Evolutionary conservation across 2,888 invertebrate genomes (phyloP).

Genomic region (Hipparchia sbordonii): DNA sequence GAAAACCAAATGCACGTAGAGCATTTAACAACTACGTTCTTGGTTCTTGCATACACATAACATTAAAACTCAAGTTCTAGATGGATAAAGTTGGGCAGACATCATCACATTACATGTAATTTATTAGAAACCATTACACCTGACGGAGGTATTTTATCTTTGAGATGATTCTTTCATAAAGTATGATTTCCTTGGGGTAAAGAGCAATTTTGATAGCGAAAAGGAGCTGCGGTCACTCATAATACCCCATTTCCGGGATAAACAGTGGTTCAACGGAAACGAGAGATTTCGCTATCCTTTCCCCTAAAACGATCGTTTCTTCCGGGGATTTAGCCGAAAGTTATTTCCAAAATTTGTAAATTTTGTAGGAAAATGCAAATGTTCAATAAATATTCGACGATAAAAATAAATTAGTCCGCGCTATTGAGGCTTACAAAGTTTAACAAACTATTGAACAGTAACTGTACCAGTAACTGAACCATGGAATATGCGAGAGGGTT

Average conservation of each 20-base stretch:
- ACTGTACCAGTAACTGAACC: too few species aligned
- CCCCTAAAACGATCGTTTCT: slow-evolving; percentile 1
- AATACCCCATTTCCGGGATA: slow-evolving; percentile 10
- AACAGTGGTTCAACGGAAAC: neutral
- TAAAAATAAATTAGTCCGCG: too few species aligned
- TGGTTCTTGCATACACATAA: too few species aligned
- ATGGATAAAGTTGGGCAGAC: neutral
- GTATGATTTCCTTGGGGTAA: slow-evolving; percentile 13
- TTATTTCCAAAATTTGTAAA: neutral
- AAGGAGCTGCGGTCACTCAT: slow-evolving; percentile 8
- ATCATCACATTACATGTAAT: neutral
- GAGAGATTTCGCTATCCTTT: slow-evolving; percentile 2
- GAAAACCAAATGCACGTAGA: too few species aligned
- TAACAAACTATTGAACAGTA: too few species aligned
- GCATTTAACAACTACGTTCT: too few species aligned
- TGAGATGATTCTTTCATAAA: slow-evolving; percentile 9
- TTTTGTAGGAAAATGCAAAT: neutral
- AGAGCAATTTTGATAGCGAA: slow-evolving; percentile 1
- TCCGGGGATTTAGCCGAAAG: neutral
- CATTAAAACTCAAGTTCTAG: neutral
- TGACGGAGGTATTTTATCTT: slow-evolving; percentile 7
- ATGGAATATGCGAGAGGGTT: too few species aligned
- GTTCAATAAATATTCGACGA: too few species aligned
- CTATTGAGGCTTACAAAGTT: too few species aligned
- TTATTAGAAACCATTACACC: slow-evolving; percentile 8